Evolutionary conservation across 2,113 vertebrate genomes (phyloP), one percentile per base, ranked within the genome.

Genomic region (Fregata magnificens): DNA sequence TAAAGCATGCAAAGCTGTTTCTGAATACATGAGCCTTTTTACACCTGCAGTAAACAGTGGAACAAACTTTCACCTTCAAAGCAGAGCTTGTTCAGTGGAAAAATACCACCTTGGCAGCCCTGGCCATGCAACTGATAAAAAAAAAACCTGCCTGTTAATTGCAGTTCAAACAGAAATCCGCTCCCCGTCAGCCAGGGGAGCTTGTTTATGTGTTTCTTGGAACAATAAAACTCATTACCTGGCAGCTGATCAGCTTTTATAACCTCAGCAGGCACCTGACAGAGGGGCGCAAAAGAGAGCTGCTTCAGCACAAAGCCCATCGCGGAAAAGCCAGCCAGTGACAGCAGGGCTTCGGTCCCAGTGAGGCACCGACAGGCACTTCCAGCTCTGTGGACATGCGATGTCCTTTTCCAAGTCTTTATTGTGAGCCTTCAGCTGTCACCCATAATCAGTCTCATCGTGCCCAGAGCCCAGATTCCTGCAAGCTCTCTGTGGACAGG

Each of bases 81-180:
- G 78, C 88, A 59, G 85, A 91, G 83, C 90, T 93, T 28, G 73
- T 44, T 94, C 86, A 96, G 90, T 97, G 98, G 97, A 98, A 98
- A 98, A 98, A 97, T 96, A 98, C 97, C 97, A 96, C 90, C 96
- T 96, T 98, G 97, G 97, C 97, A 97, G 85, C 82, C 62, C 38
- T 31, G 66, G 56, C 62, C 6, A 0, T 22, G 62, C n/a, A 67
- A 93, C 91, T 89, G 90, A 93, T 86, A 45, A 80, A 91, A 84
- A 63, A 86, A 83, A 93, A 83, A 82, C 66, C 88, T 58, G 90
- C 88, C 74, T 95, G 76, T 86, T 97, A 97, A 97, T 96, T 84
- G 11, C 91, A 95, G 94, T 97, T 97, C 93, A 95, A 96, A 96
- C 92, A 97, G 97, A 93, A 97, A 97, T 94, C 86, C 47, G 63